phyloP scores from a whole-genome alignment of 2,797 vertebrate genomes.

The Chaetophractus vellerosus region DNA sequence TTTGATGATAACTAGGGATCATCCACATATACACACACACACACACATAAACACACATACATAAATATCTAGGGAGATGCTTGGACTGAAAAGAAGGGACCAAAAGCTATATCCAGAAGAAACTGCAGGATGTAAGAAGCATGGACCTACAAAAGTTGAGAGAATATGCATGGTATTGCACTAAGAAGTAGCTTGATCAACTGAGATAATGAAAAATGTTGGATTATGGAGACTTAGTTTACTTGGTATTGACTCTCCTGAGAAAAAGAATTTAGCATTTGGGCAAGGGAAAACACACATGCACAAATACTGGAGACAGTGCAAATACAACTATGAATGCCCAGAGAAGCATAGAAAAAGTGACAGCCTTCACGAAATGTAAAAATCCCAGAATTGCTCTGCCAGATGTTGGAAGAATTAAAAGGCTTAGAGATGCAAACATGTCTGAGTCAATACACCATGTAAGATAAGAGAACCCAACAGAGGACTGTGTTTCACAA shows the following conservation, averaged over 20 bases:
- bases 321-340: background rate
- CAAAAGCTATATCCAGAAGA: background rate
- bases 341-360: background rate
- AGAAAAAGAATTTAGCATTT: background rate
- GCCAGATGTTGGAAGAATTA: background rate
- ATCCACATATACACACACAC: no score
- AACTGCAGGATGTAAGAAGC: accelerated
- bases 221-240: background rate
- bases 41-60: background rate
- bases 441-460: background rate
- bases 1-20: accelerated
- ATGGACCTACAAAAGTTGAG: background rate
- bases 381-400: background rate
- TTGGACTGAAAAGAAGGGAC: background rate
- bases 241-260: background rate
- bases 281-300: background rate
- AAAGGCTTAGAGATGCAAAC: background rate
- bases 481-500: background rate
- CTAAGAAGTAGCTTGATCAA: background rate
- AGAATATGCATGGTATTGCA: background rate
- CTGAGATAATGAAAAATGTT: background rate
- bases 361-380: background rate
- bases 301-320: background rate
- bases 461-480: background rate
- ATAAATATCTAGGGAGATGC: accelerated